Conservation (phyloP, 2,113 vertebrate species). For the Halichoeres trimaculatus region DNA sequence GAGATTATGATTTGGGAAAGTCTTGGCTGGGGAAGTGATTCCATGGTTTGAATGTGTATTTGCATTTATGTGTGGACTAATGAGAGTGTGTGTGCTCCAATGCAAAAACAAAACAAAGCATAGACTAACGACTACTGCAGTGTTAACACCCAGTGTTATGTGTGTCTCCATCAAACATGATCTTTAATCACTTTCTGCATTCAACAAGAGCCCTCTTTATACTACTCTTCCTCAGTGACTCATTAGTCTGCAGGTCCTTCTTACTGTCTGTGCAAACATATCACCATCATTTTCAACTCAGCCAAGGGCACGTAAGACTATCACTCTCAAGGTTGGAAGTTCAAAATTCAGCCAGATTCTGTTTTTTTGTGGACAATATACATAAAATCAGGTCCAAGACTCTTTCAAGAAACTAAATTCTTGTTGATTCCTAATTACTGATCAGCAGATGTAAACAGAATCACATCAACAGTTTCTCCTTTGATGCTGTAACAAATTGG, state of each 20-base stretch:
- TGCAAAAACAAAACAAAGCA: conserved; percentile 72
- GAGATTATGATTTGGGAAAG: conserved; percentile 15
- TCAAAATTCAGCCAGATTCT: conserved; percentile 3
- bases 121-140: conserved; percentile 65
- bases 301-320: conserved; percentile 5
- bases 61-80: conserved; percentile 61
- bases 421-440: background rate
- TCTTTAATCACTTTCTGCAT: conserved; percentile 36
- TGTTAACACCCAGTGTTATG: conserved; percentile 67
- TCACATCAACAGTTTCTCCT: background rate
- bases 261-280: conserved; percentile 68
- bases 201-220: conserved; percentile 21
- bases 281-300: conserved; percentile 47
- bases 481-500: background rate
- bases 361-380: background rate
- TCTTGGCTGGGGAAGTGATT: conserved; percentile 37
- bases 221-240: conserved; percentile 20
- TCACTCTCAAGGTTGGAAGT: conserved; percentile 29
- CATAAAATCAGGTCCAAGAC: too few species aligned
- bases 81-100: conserved; percentile 51
- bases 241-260: conserved; percentile 26
- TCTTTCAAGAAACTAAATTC: background rate
- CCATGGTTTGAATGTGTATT: conserved; percentile 43
- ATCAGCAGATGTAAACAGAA: background rate
- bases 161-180: conserved; percentile 48